Base-by-base conservation (phyloP, 2,888 invertebrate species). In the Drosophila dives region DNA sequence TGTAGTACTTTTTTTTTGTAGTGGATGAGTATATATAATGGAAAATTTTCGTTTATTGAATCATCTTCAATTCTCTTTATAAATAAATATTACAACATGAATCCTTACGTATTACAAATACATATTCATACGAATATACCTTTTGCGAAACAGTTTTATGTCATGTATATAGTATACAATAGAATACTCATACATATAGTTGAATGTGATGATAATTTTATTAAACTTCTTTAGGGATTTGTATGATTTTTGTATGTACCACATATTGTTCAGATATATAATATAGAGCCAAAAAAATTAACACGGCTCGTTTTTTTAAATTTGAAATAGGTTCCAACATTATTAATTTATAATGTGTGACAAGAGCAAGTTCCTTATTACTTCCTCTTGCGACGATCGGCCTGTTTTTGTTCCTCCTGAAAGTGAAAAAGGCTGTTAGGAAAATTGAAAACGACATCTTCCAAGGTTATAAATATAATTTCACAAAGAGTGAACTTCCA, bases 361-460 rank as follows among this genome's bases (percentile, higher is more conserved):
- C 8, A 45, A 60, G 38, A 53, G 54, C n/a, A 17, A 32, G 3
- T 12, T 34, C 11, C 23, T 51, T 29, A 71, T 83, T 89, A 85
- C 64, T 81, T 81, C 42, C 79, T 82, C 78, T 90, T 91, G 62
- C 91, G 90, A 55, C 89, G 83, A 55, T 90, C 82, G 33, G 81
- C 77, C 61, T 86, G 83, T 75, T 84, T 91, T 58, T 90, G 91
- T 87, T 91, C 91, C 90, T 91, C 92, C 92, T 91, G 82, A 70
- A 69, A 72, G 10, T 64, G 20, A 66, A 32, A 42, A 48, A 34
- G 49, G 32, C 33, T 65, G 56, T 55, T 45, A 61, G 36, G 15
- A 55, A 42, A 15, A 23, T 58, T 42, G 69, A 29, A 26, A 53
- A 50, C 40, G 7, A 3, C 2, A 23, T 23, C 34, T 20, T 69